These are phyloP conservation scores for Dicyrtomina minuta DNA, from an alignment of 2,888 invertebrate genomes.

Conservation along the genomic window DNA sequence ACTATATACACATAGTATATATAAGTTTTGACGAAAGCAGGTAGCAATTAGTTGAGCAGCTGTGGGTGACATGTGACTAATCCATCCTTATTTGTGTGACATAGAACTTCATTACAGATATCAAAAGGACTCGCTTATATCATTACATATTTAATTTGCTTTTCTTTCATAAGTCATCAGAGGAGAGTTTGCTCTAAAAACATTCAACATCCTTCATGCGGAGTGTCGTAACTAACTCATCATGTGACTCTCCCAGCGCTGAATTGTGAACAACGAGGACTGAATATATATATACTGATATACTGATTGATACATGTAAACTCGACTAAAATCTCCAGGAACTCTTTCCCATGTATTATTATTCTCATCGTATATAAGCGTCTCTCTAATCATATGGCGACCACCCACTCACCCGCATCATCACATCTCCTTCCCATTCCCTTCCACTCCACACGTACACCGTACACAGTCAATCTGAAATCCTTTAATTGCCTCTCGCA, in stretches of 20 bases:
- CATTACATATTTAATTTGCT: conserved; percentile 40
- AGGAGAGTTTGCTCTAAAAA: too few relatives aligned
- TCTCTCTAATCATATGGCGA: background rate
- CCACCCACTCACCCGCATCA: conserved; percentile 6
- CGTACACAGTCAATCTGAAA: conserved; percentile 7
- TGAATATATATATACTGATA: too few relatives aligned
- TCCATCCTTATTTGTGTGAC: conserved; percentile 41
- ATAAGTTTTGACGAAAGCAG: conserved; percentile 34
- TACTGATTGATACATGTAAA: too few relatives aligned
- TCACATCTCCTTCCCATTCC: background rate
- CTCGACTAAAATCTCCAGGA: too few relatives aligned
- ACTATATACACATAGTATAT: too few relatives aligned
- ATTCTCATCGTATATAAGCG: too few relatives aligned
- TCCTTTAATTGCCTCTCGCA: conserved; percentile 22
- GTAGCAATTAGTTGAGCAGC: conserved; percentile 46
- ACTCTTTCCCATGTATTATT: too few relatives aligned
- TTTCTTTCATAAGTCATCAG: conserved; percentile 31
- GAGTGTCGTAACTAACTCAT: too few relatives aligned
- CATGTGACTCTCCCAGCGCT: too few relatives aligned
- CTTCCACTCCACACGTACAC: background rate
- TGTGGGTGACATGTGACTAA: conserved; percentile 47
- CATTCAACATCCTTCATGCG: too few relatives aligned
- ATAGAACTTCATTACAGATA: conserved; percentile 40
- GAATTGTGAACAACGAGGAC: too few relatives aligned
- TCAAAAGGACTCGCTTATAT: conserved; percentile 43